These are phyloP conservation scores for Coregonus clupeaformis DNA, from an alignment of 2,113 vertebrate genomes.

Conservation along the genomic window DNA sequence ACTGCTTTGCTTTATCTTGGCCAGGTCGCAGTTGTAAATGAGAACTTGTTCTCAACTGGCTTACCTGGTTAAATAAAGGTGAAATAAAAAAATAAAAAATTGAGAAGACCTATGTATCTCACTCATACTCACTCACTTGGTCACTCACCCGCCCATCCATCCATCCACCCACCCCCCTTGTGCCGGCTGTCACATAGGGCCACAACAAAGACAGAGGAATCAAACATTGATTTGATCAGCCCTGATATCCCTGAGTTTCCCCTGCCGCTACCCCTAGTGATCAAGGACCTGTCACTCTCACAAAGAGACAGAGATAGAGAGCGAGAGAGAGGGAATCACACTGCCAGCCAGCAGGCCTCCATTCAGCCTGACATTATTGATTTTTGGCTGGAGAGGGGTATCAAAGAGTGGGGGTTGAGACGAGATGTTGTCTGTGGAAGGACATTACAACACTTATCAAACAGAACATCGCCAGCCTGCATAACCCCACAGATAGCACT, in stretches of 20 bases:
- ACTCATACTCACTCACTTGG: no score
- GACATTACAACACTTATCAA: constrained; percentile 22
- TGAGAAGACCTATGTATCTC: background rate
- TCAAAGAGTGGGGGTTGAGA: background rate
- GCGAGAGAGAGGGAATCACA: background rate
- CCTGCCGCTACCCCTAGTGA: background rate
- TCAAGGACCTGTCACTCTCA: background rate
- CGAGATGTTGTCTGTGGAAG: background rate
- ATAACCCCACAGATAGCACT: constrained; percentile 3
- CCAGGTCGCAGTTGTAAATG: no score
- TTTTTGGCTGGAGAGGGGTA: background rate
- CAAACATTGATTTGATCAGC: background rate
- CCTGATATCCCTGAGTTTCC: background rate
- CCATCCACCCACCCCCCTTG: background rate
- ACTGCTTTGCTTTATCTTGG: no score
- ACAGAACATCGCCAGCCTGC: background rate
- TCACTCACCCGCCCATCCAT: no score
- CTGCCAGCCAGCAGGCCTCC: background rate
- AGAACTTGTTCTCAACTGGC: no score
- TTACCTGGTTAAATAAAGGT: no score
- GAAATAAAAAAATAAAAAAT: no score
- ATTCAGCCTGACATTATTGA: constrained; percentile 11
- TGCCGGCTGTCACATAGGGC: background rate
- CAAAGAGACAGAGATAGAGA: background rate
- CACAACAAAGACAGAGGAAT: background rate